Percentiles rank a stretch among this genome's conserved stretches.
phyloP scores from a whole-genome alignment of 2,113 vertebrate genomes.

The Heliornis fulica region DNA sequence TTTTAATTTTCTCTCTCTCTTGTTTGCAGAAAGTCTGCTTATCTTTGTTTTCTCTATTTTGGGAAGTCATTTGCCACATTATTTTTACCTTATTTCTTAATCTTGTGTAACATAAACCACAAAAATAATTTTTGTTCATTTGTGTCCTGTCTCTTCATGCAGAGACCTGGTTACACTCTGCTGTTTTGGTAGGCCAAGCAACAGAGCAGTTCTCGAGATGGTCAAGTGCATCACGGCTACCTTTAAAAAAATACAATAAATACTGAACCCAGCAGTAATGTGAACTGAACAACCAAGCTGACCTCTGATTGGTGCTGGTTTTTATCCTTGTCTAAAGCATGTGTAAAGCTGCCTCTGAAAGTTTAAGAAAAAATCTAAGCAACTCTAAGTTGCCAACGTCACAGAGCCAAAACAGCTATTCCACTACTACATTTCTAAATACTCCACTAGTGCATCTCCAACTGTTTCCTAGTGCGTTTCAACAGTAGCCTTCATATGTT shows the following conservation, averaged over 20 bases:
- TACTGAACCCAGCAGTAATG: neutral
- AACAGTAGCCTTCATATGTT: neutral
- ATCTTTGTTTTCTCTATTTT: neutral
- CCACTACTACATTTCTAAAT: neutral
- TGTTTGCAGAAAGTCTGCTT: neutral
- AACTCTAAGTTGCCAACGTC: neutral
- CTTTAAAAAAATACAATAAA: neutral
- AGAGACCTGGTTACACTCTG: neutral
- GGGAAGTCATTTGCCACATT: neutral
- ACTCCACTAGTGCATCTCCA: fast-evolving
- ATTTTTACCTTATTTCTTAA: neutral
- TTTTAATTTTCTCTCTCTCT: neutral
- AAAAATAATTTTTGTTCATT: neutral
- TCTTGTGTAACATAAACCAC: neutral
- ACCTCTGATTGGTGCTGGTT: neutral
- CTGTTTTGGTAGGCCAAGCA: neutral
- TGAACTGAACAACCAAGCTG: neutral
- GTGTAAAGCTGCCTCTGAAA: neutral
- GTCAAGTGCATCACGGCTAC: fast-evolving
- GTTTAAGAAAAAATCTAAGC: neutral
- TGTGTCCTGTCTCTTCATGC: neutral
- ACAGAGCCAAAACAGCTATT: neutral
- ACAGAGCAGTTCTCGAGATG: neutral
- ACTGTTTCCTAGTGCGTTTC: neutral
- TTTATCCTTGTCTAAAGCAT: neutral